A percentile compares a stretch with the other conserved stretches of the same genome.
These are phyloP conservation scores for Cyclura pinguis DNA, from an alignment of 2,797 vertebrate species.

Conservation along the genomic window DNA sequence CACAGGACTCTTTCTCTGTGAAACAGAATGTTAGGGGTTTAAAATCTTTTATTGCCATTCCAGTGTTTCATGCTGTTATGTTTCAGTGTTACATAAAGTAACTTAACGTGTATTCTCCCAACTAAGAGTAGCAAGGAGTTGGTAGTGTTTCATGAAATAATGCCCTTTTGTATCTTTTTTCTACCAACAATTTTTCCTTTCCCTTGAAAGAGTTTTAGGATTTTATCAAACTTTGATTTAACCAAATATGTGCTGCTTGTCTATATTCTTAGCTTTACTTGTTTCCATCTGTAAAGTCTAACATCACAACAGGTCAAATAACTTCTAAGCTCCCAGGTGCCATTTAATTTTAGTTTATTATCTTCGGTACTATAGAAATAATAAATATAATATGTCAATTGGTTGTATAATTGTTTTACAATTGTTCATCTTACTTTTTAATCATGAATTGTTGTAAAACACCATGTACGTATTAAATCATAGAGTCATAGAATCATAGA, in stretches of 20 bases:
- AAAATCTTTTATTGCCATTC: too few species aligned
- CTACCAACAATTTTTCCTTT: neutral
- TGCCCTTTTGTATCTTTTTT: neutral
- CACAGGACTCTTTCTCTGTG: neutral
- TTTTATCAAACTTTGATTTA: neutral
- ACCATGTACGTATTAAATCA: neutral
- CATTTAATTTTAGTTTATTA: neutral
- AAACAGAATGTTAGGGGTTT: neutral
- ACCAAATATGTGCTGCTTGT: neutral
- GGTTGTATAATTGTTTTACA: neutral
- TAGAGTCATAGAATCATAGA: too few species aligned
- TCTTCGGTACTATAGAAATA: neutral
- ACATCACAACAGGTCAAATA: neutral
- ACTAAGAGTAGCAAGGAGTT: neutral
- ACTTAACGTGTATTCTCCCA: neutral
- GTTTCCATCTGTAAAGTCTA: neutral
- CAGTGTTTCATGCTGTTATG: too few species aligned
- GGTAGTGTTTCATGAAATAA: neutral
- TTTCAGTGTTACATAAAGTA: neutral
- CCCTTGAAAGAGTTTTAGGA: neutral
- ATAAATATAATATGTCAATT: neutral
- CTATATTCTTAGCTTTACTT: neutral
- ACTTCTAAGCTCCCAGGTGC: neutral
- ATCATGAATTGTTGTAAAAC: neutral
- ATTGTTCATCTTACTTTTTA: neutral